Base-by-base conservation (phyloP, 2,113 vertebrate genomes). In the Bos javanicus region DNA sequence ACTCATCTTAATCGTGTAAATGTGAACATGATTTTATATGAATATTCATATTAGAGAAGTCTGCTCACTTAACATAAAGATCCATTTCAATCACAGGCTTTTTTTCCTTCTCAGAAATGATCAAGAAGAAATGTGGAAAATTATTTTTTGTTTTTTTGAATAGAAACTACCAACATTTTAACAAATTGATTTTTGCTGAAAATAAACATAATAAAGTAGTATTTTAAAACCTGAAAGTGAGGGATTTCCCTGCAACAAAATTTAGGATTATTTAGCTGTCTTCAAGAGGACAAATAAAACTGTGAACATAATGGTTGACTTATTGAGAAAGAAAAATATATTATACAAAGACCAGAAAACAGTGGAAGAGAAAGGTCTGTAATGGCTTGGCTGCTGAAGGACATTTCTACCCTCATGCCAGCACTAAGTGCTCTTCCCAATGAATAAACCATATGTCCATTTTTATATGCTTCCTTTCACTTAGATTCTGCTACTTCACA, bases 401-500 rank as follows among this genome's bases (percentile, higher is more conserved):
- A 83, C 87, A 93, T 64, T 86, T 83, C 87, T 59, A 85, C 1
- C 1, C 81, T 89, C 33, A 17, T 25, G 81, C 81, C 87, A 80
- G 82, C 67, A 60, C 86, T 93, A 87, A 85, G 80, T 86, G 80
- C 91, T 97, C 88, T 76, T 92, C 21, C 64, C 59, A 46, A 59
- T 91, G 93, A 89, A 88, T 76, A 94, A 95, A 93, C 86, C 91
- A 91, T 48, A 91, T 52, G 74, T 26, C 93, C 92, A 74, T 78
- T 80, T 85, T 39, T n/a, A 67, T 46, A 54, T 2, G 85, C 80
- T 84, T 93, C 92, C 93, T 86, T 85, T 96, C 88, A 80, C 76
- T 25, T 21, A 71, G 86, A 88, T 78, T 57, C 67, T 95, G 81
- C 19, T 76, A 60, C 80, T 89, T 92, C 62, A 57, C 48, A 88